Percentiles rank a stretch among this genome's conserved stretches.
phyloP scores from a whole-genome alignment of 2,888 invertebrate species.

The Shargacucullia verbasci region DNA sequence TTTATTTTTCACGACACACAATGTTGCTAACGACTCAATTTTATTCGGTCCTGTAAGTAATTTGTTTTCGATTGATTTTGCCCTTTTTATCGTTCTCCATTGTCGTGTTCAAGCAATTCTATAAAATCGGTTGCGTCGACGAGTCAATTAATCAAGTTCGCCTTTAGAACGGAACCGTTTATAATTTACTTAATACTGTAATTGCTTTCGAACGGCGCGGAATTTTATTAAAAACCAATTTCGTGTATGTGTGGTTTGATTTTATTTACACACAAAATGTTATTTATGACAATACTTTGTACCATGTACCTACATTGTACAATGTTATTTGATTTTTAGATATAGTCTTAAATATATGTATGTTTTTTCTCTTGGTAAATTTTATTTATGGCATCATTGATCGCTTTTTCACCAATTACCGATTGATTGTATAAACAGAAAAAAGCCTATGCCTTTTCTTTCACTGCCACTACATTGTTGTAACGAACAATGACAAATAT shows the following conservation, averaged over 20 bases:
- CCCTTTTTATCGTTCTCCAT: constrained; percentile 60
- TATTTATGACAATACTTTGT: constrained; percentile 31
- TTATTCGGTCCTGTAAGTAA: constrained; percentile 67
- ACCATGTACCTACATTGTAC: no score
- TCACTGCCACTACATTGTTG: no score
- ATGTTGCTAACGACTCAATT: constrained; percentile 74
- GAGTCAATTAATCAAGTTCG: constrained; percentile 63
- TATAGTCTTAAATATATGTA: no score
- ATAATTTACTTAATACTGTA: constrained; percentile 66
- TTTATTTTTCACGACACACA: constrained; percentile 68
- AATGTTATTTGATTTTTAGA: no score
- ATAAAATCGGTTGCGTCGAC: constrained; percentile 45
- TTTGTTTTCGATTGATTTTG: constrained; percentile 74
- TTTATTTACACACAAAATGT: constrained; percentile 37
- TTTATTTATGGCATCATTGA: no score
- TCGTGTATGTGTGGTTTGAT: constrained; percentile 29
- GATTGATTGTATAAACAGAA: no score
- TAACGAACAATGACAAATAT: no score
- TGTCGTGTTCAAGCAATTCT: constrained; percentile 38
- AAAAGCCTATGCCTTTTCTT: no score
- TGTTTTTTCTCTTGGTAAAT: no score
- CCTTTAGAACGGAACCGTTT: constrained; percentile 58
- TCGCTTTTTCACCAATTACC: no score
- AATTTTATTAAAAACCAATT: constrained; percentile 56
- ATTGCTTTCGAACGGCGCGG: constrained; percentile 55